phyloP scores from a whole-genome alignment of 2,113 vertebrate species.

The Cariama cristata region DNA sequence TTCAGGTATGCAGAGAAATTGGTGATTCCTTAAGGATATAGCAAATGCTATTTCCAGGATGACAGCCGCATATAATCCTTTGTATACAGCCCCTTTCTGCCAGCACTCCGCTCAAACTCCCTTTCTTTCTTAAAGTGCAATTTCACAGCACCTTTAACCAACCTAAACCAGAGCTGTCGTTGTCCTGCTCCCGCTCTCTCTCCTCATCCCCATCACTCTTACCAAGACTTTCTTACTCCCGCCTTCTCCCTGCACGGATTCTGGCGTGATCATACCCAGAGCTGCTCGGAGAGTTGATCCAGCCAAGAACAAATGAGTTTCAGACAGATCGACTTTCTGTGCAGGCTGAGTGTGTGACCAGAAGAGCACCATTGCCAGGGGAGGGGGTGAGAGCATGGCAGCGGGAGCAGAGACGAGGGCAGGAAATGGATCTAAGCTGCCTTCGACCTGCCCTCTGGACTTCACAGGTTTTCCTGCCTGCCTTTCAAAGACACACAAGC shows the following conservation, averaged over 20 bases:
- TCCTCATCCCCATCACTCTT: background rate
- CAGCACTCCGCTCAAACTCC: background rate
- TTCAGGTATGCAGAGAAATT: background rate
- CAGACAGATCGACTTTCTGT: background rate
- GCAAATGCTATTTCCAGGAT: slow-evolving; percentile 22
- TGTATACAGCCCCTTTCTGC: slow-evolving; percentile 27
- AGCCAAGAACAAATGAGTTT: background rate
- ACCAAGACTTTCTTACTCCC: background rate
- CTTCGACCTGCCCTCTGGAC: background rate
- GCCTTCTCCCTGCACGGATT: background rate
- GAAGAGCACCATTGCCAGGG: background rate
- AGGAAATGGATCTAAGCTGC: background rate
- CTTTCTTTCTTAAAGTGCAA: background rate
- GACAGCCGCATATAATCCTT: background rate
- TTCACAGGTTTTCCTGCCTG: background rate
- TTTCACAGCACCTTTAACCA: slow-evolving; percentile 5
- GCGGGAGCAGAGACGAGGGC: background rate
- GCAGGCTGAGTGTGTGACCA: background rate
- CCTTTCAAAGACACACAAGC: background rate
- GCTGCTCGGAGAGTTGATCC: background rate
- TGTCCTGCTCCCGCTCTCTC: background rate
- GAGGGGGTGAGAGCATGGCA: background rate
- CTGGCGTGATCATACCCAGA: background rate
- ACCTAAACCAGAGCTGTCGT: background rate
- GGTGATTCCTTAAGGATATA: background rate